Evolutionary conservation across 2,888 invertebrate genomes (phyloP).

Genomic region (Plutella xylostella): DNA sequence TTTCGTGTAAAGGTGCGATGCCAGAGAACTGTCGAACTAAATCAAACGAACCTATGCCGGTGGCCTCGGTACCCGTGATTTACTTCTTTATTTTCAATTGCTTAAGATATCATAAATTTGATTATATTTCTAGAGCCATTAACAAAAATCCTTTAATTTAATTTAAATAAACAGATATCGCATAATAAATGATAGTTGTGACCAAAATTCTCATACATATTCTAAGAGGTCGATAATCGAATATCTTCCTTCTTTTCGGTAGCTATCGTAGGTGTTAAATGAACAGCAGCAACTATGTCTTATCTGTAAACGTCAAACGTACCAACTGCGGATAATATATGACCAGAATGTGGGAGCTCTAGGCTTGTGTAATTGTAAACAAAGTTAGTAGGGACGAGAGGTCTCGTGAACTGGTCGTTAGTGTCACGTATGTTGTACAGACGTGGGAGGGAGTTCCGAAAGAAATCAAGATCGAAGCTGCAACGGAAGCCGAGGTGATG

Average conservation of each 20-base stretch:
- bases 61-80: background rate
- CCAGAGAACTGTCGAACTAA: background rate
- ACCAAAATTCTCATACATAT: conserved; percentile 11
- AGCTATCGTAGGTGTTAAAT: conserved; percentile 52
- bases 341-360: conserved; percentile 24
- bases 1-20: conserved; percentile 9
- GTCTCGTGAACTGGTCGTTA: background rate
- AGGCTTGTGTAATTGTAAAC: conserved; percentile 9
- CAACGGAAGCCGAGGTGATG: conserved; percentile 64
- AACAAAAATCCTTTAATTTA: background rate
- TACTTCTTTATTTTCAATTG: background rate
- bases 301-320: conserved; percentile 44
- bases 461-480: conserved; percentile 60
- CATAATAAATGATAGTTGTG: too few species aligned
- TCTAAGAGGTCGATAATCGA: conserved; percentile 12
- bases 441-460: conserved; percentile 53
- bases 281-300: conserved; percentile 41
- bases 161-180: background rate
- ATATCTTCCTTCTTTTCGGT: conserved; percentile 33
- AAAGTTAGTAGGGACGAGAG: background rate
- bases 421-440: conserved; percentile 31
- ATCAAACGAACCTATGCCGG: background rate
- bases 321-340: conserved; percentile 29
- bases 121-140: background rate
- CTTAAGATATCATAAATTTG: background rate